These are phyloP conservation scores for Calameuta filiformis DNA, from an alignment of 2,888 invertebrate genomes.

Conservation along the genomic window DNA sequence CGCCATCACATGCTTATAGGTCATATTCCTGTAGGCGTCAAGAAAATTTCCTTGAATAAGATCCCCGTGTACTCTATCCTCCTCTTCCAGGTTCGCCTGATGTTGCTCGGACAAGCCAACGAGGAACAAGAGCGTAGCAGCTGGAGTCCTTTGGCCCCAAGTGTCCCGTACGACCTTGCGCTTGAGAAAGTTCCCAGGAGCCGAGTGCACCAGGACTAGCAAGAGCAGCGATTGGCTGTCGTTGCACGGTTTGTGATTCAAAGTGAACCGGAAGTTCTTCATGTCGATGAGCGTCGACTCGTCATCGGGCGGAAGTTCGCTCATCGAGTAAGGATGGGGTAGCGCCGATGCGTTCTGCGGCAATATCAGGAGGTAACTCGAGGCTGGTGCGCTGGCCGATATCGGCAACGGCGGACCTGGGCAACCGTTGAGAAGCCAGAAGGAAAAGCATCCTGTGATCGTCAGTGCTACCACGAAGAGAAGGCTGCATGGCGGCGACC, in stretches of 20 bases:
- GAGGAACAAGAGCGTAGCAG: constrained; percentile 63
- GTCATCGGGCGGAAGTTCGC: constrained; percentile 55
- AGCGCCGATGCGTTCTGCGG: constrained; percentile 44
- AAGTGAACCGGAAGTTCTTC: constrained; percentile 72
- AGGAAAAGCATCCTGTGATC: constrained; percentile 51
- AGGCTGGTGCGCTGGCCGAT: constrained; percentile 31
- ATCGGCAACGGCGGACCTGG: constrained; percentile 35
- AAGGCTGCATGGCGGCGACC: constrained; percentile 53
- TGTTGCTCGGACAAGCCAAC: constrained; percentile 59
- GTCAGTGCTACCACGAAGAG: constrained; percentile 48
- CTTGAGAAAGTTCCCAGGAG: constrained; percentile 64
- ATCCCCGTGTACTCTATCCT: constrained; percentile 63
- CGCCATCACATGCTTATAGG: constrained; percentile 71
- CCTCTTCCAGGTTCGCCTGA: constrained; percentile 57
- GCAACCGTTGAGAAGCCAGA: constrained; percentile 51
- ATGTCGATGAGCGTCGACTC: constrained; percentile 63
- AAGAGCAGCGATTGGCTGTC: constrained; percentile 61
- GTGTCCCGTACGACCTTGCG: constrained; percentile 65
- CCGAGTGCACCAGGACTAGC: constrained; percentile 68
- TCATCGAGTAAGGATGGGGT: constrained; percentile 41
- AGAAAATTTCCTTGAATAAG: constrained; percentile 69
- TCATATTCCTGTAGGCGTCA: constrained; percentile 70
- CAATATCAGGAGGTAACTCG: constrained; percentile 43
- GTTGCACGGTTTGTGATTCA: constrained; percentile 71
- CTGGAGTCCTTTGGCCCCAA: constrained; percentile 62